Evolutionary conservation across 2,888 invertebrate genomes (phyloP).

Genomic region (Bugulina stolonifera): DNA sequence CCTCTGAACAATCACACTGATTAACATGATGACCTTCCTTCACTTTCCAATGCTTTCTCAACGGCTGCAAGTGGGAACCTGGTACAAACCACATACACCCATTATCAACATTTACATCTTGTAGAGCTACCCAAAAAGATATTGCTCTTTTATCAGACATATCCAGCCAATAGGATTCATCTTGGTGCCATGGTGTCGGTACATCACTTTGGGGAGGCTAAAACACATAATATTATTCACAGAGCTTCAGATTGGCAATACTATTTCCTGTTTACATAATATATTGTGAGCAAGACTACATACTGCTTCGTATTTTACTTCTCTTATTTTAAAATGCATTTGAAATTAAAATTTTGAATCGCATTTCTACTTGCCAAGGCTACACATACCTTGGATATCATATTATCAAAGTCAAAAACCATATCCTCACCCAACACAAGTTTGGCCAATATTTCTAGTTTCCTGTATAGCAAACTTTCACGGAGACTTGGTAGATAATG

Average conservation of each 20-base stretch:
- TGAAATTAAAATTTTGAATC: no score
- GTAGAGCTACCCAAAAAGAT: slow-evolving; percentile 32
- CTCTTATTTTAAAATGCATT: no score
- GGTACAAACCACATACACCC: slow-evolving; percentile 30
- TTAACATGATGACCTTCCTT: slow-evolving; percentile 30
- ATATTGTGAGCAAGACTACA: no score
- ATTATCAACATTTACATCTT: slow-evolving; percentile 28
- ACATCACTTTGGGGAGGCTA: slow-evolving; percentile 31
- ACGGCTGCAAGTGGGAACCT: slow-evolving; percentile 27
- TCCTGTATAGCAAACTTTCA: slow-evolving; percentile 31
- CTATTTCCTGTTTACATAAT: no score
- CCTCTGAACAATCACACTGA: slow-evolving; percentile 30
- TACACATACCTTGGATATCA: slow-evolving; percentile 31
- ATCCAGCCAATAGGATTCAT: slow-evolving; percentile 33
- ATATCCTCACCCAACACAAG: slow-evolving; percentile 32
- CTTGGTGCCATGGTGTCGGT: slow-evolving; percentile 32
- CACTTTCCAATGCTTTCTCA: slow-evolving; percentile 30
- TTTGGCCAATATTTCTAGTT: slow-evolving; percentile 29
- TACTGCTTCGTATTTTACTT: no score
- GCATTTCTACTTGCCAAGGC: no score
- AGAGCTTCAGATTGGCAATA: no score
- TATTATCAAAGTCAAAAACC: slow-evolving; percentile 33
- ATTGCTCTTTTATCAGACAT: slow-evolving; percentile 33
- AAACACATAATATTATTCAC: no score
- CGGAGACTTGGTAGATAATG: slow-evolving; percentile 29